Evolutionary conservation across 2,113 vertebrate species (phyloP), one percentile per base, ranked within the genome.

Genomic region (Equus quagga): DNA sequence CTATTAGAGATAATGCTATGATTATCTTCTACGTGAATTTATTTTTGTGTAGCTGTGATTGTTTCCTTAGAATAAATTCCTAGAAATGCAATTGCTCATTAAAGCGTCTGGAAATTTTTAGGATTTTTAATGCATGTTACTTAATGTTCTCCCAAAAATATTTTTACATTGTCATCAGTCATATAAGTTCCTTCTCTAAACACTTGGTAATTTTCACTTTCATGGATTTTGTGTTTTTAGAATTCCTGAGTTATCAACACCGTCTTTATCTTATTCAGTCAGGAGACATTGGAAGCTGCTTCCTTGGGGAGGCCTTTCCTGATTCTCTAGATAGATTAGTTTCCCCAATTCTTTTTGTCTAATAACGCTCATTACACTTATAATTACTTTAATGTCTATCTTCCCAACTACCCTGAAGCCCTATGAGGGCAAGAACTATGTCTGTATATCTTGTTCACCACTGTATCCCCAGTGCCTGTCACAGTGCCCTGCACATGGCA

Each of bases 221-320:
- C 46, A 46, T 91, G 21, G 56, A 56, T 72, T 75, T 85, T 96
- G 24, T 89, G 31, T 60, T 93, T 96, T 94, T 95, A 94, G 58
- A 86, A 96, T 89, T 92, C 70, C 56, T 73, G 64, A 89, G 56
- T 89, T 92, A 85, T 80, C 49, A 67, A 18, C 95, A 62, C 41
- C 76, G 78, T 92, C 54, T 92, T 92, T 94, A 90, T 90, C 62
- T 94, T 92, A 87, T 92, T 89, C 84, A 93, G 26, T 95, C 54
- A 89, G 73, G 21, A 94, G 86, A 73, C 78, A 84, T 91, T 82
- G 56, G 85, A 92, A 84, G 33, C 76, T 94, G 36, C 49, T 96
- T 96, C 51, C 70, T 86, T 33, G 81, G 82, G 56, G 96, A 90
- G 73, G 51, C 51, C 28, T 72, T 93, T 24, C 24, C 41, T 58